A percentile compares a stretch with the other conserved stretches of the same genome.
Conservation (phyloP, 2,113 vertebrate species). For the Monarcha castaneiventris region DNA sequence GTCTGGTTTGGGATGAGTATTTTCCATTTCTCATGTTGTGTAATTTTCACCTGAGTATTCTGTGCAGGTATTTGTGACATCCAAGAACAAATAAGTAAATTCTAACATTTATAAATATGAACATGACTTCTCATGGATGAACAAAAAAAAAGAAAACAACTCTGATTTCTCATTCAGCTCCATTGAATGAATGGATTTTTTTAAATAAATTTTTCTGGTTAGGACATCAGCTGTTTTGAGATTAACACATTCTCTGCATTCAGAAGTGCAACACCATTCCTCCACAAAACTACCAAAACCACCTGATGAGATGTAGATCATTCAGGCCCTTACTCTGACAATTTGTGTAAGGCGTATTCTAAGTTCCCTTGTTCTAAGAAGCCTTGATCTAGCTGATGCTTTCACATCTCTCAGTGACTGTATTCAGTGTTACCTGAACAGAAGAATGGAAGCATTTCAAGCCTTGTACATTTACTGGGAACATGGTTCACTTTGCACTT, state of each 20-base stretch:
- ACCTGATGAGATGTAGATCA: not conserved
- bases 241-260: not conserved
- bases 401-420: not conserved
- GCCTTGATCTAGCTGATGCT: not conserved
- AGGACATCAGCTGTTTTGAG: not conserved
- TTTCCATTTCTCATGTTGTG: not conserved
- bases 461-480: not conserved
- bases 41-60: not conserved
- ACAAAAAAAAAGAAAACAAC: not conserved
- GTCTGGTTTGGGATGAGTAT: not conserved
- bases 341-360: not conserved
- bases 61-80: not conserved
- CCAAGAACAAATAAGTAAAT: not conserved
- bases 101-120: not conserved
- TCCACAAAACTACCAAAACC: not conserved
- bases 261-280: not conserved
- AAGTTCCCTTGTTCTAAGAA: not conserved
- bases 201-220: not conserved
- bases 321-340: not conserved
- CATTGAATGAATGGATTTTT: fast-evolving
- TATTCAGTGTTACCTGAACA: not conserved
- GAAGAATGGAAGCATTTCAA: not conserved
- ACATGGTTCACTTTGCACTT: not conserved
- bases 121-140: not conserved
- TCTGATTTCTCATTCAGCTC: not conserved